Conservation (phyloP, 2,113 vertebrate species). For the Osmerus mordax region DNA sequence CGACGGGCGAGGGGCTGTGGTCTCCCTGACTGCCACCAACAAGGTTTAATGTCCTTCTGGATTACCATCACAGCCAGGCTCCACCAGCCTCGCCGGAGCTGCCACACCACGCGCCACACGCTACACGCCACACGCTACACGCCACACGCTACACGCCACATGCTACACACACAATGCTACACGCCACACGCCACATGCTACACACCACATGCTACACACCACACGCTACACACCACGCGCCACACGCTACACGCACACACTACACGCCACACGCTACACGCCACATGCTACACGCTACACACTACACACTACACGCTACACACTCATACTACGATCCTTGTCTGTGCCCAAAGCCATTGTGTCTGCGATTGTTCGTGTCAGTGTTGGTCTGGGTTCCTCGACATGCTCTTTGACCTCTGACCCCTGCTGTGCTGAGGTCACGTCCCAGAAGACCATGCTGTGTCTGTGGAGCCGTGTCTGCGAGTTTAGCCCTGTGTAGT, state of each 20-base stretch:
- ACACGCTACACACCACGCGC: too few species aligned
- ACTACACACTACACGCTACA: too few species aligned
- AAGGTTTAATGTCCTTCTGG: slow-evolving; percentile 54
- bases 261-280: too few species aligned
- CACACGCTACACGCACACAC: too few species aligned
- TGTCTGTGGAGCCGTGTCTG: slow-evolving; percentile 36
- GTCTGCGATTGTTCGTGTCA: not conserved
- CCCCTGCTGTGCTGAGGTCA: slow-evolving; percentile 12
- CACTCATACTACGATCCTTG: too few species aligned
- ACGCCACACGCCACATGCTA: too few species aligned
- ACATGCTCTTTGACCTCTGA: slow-evolving; percentile 30
- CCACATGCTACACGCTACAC: too few species aligned
- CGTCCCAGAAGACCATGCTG: slow-evolving; percentile 22
- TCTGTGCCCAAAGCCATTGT: not conserved
- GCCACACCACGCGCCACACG: not conserved
- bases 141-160: not conserved
- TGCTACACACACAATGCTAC: too few species aligned
- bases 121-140: not conserved
- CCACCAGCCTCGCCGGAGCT: not conserved
- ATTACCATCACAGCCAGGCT: slow-evolving; percentile 61
- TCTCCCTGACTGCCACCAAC: slow-evolving; percentile 63
- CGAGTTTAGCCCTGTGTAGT: slow-evolving; percentile 43
- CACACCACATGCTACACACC: too few species aligned
- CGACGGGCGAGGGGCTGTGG: slow-evolving; percentile 46
- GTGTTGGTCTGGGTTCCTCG: slow-evolving; percentile 16